Evolutionary conservation across 2,113 vertebrate genomes (phyloP).

Genomic region (Anser brachyrhynchus): DNA sequence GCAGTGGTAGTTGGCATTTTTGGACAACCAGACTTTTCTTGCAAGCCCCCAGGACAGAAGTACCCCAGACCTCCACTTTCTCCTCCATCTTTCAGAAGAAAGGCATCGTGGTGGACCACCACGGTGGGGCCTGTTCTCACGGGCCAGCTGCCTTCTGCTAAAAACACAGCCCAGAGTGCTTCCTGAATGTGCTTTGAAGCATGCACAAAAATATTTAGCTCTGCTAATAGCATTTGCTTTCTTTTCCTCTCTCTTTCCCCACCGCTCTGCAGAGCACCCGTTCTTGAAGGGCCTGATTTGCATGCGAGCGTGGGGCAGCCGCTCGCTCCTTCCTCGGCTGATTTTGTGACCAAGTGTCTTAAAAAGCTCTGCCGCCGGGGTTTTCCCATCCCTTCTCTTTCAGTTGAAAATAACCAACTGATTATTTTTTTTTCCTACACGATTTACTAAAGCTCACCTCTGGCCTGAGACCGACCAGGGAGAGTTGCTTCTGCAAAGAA

Average conservation of each 20-base stretch:
- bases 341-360: neutral
- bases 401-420: neutral
- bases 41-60: neutral
- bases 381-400: constrained; percentile 5
- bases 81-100: neutral
- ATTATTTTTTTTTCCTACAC: neutral
- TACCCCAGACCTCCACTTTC: neutral
- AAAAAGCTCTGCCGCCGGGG: neutral
- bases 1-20: neutral
- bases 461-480: neutral
- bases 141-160: neutral
- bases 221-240: neutral
- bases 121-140: neutral
- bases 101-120: neutral
- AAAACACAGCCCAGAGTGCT: neutral
- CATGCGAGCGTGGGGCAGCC: neutral
- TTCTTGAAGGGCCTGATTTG: neutral
- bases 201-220: neutral
- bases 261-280: rapidly evolving
- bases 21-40: neutral
- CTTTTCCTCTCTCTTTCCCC: neutral
- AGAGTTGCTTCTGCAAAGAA: neutral
- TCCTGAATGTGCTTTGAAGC: neutral
- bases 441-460: neutral
- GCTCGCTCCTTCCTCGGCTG: neutral